A percentile compares a stretch with the other conserved stretches of the same genome.
These are phyloP conservation scores for Drosophila ironensis DNA, from an alignment of 1,140 invertebrate genomes.

Conservation along the genomic window DNA sequence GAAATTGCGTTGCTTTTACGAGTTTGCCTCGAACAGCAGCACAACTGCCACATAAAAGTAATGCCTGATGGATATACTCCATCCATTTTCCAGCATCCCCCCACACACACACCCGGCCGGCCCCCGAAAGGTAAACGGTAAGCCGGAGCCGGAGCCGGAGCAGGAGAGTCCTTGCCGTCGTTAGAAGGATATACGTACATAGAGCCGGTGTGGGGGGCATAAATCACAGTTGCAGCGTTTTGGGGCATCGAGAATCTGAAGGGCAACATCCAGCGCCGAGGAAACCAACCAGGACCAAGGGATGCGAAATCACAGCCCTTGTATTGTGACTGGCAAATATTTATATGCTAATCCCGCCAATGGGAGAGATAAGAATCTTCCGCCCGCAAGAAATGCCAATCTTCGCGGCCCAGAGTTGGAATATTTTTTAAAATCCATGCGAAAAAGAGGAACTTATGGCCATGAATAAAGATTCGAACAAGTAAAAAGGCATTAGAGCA, in stretches of 20 bases:
- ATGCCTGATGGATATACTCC: constrained; percentile 52
- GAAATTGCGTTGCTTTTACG: constrained; percentile 78
- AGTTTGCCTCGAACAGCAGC: constrained; percentile 40
- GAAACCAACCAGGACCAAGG: constrained; percentile 3
- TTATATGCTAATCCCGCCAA: constrained; percentile 33
- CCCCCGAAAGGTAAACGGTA: constrained; percentile 17
- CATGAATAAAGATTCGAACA: no score
- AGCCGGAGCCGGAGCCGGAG: no score
- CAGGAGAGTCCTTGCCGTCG: constrained; percentile 47
- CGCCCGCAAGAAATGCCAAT: no score
- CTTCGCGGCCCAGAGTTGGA: no score
- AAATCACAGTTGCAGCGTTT: constrained; percentile 43
- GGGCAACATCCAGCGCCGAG: constrained; percentile 17
- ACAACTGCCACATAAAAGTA: constrained; percentile 54
- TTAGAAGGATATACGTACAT: constrained; percentile 26
- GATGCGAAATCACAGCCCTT: constrained; percentile 25
- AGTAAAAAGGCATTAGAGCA: no score
- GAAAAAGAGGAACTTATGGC: no score
- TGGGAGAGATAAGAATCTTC: constrained; percentile 2
- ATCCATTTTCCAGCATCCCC: not conserved
- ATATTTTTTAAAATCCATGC: no score
- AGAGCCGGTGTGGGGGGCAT: constrained; percentile 14
- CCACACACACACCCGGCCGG: no score
- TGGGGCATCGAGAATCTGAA: not conserved
- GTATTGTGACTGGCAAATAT: constrained; percentile 18